A percentile compares a stretch with the other conserved stretches of the same genome.
These are phyloP conservation scores for Amblyteles armatorius DNA, from an alignment of 2,888 invertebrate genomes.

Conservation along the genomic window DNA sequence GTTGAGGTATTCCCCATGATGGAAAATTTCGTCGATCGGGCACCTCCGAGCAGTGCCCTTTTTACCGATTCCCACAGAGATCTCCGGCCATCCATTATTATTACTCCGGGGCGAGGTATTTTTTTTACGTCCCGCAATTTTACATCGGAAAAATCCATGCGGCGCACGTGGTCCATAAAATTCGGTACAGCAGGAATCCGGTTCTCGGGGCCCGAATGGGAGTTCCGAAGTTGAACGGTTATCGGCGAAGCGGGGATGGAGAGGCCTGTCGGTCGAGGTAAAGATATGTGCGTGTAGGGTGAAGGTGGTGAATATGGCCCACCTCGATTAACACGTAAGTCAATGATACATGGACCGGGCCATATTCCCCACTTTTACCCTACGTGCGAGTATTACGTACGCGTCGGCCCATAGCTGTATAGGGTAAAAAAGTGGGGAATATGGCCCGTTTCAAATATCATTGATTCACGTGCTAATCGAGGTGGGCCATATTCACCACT, in stretches of 20 bases:
- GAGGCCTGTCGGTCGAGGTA: not conserved
- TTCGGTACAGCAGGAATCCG: not conserved
- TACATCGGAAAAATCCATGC: not conserved
- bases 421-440: too few species aligned
- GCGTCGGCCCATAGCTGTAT: constrained; percentile 40
- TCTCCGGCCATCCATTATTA: not conserved
- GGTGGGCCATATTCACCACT: too few species aligned
- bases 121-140: constrained; percentile 9
- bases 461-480: too few species aligned
- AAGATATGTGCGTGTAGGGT: not conserved
- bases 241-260: constrained; percentile 22
- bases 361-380: too few species aligned
- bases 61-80: not conserved
- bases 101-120: not conserved
- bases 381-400: constrained; percentile 77
- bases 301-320: too few species aligned
- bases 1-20: not conserved
- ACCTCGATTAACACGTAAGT: too few species aligned
- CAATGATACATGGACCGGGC: too few species aligned
- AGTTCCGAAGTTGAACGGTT: constrained; percentile 59
- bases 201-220: constrained; percentile 27
- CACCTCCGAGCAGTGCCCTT: not conserved
- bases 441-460: too few species aligned
- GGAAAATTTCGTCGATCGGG: not conserved
- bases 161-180: constrained; percentile 10